Evolutionary conservation across 2,797 vertebrate species (phyloP).

Genomic region (Peromyscus aztecus): DNA sequence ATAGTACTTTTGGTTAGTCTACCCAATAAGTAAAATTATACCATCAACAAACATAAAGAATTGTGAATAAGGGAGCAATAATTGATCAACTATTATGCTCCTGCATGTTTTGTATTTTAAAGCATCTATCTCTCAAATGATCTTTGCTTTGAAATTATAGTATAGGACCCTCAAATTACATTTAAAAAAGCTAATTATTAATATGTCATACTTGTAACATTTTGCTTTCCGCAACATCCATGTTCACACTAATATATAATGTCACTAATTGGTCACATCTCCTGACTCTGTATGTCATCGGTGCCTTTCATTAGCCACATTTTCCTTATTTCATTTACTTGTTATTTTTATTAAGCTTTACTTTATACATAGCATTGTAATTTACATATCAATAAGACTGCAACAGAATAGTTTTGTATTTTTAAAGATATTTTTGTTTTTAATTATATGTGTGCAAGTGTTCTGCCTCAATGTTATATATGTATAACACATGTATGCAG

Average conservation of each 20-base stretch:
- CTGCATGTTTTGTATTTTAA: conserved; percentile 44
- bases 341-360: background rate
- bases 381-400: background rate
- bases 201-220: background rate
- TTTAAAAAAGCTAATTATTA: conserved; percentile 58
- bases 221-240: conserved; percentile 40
- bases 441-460: background rate
- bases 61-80: conserved; percentile 6
- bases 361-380: background rate
- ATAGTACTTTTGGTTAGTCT: conserved; percentile 26
- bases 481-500: background rate
- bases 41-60: conserved; percentile 19
- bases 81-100: conserved; percentile 34
- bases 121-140: conserved; percentile 50
- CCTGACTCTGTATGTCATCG: background rate
- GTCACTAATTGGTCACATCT: background rate
- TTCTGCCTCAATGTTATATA: background rate
- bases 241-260: background rate
- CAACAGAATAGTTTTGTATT: background rate
- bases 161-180: conserved; percentile 8
- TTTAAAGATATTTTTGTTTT: background rate
- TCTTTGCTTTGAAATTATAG: conserved; percentile 64
- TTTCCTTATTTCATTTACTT: background rate
- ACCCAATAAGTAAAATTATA: conserved; percentile 3
- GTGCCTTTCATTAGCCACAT: background rate